phyloP scores from a whole-genome alignment of 1,140 invertebrate genomes.

The Papilio dardanus region DNA sequence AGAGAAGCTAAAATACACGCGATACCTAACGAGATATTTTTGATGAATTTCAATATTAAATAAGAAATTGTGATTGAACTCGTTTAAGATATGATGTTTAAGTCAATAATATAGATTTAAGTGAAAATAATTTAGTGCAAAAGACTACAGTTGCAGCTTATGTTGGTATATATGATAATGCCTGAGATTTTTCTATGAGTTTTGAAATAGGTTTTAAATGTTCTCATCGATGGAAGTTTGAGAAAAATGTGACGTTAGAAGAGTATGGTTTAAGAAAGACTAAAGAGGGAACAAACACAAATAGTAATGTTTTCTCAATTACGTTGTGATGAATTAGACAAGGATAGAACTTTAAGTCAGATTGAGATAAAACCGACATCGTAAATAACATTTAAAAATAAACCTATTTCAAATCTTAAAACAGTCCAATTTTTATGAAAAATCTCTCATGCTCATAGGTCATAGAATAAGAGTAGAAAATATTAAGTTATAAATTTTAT shows the following conservation, averaged over 20 bases:
- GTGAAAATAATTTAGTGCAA: slow-evolving; percentile 43
- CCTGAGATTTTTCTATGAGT: slow-evolving; percentile 61
- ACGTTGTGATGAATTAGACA: slow-evolving; percentile 34
- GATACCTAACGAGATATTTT: slow-evolving; percentile 60
- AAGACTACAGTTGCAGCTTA: slow-evolving; percentile 52
- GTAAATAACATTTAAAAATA: slow-evolving; percentile 44
- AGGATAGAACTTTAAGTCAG: not conserved
- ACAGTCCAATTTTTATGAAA: slow-evolving; percentile 61
- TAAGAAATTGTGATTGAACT: slow-evolving; percentile 63
- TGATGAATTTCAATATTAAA: slow-evolving; percentile 61
- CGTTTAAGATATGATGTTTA: slow-evolving; percentile 52
- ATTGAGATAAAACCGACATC: slow-evolving; percentile 3
- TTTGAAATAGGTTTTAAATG: slow-evolving; percentile 68
- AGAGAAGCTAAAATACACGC: slow-evolving; percentile 54
- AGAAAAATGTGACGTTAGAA: slow-evolving; percentile 42
- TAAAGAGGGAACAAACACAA: slow-evolving; percentile 72
- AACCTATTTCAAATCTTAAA: slow-evolving; percentile 74
- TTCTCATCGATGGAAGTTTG: slow-evolving; percentile 41
- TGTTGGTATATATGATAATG: slow-evolving; percentile 43
- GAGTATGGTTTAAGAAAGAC: slow-evolving; percentile 56
- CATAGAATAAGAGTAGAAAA: slow-evolving; percentile 50
- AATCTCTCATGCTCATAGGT: slow-evolving; percentile 51
- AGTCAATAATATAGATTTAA: slow-evolving; percentile 48
- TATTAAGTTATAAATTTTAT: slow-evolving; percentile 59
- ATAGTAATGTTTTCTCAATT: slow-evolving; percentile 54